phyloP scores from a whole-genome alignment of 2,888 invertebrate genomes.

The Camponotus fellah region DNA sequence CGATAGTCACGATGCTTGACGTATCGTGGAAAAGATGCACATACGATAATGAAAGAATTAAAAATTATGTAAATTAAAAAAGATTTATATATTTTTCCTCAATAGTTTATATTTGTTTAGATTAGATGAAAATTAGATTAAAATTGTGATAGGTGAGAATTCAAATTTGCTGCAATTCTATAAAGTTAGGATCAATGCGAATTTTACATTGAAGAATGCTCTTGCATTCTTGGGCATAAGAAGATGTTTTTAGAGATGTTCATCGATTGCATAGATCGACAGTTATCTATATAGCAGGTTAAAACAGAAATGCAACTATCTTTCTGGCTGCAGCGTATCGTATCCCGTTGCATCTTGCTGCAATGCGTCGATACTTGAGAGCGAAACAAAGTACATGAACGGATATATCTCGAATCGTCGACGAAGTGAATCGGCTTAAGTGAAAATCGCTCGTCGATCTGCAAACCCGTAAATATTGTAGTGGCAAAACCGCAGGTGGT shows the following conservation, averaged over 20 bases:
- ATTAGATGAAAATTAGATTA: background rate
- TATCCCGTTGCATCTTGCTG: background rate
- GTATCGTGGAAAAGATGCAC: background rate
- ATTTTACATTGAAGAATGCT: background rate
- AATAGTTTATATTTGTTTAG: background rate
- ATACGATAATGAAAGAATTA: background rate
- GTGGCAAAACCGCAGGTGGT: constrained; percentile 74
- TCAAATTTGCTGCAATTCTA: background rate
- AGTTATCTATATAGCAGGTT: background rate
- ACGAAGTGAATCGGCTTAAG: constrained; percentile 69
- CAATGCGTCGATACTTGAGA: constrained; percentile 50
- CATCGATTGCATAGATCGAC: background rate
- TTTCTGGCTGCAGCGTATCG: background rate
- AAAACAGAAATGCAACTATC: background rate
- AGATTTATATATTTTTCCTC: background rate
- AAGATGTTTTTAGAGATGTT: background rate
- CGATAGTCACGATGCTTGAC: background rate
- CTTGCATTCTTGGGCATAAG: background rate
- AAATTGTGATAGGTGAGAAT: background rate
- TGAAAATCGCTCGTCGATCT: constrained; percentile 75
- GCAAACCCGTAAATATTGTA: constrained; percentile 80
- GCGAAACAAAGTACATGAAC: constrained; percentile 63
- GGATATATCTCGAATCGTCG: constrained; percentile 68
- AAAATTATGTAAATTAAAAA: background rate
- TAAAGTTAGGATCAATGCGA: background rate